Conservation (phyloP, 2,113 vertebrate species). For the Rhea americana region DNA sequence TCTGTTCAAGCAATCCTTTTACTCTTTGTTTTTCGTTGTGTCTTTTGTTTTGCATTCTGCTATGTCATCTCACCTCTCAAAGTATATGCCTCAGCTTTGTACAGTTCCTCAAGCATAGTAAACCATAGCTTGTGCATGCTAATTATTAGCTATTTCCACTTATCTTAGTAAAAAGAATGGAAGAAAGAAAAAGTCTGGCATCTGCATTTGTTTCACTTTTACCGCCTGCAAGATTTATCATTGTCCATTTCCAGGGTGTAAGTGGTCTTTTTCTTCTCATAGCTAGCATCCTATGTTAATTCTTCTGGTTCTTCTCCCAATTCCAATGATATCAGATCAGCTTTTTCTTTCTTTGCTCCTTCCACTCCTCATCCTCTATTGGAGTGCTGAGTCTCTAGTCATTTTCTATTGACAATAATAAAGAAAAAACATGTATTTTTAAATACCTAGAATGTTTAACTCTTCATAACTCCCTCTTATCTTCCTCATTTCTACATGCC, state of each 20-base stretch:
- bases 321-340: background rate
- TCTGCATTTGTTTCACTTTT: conserved; percentile 6
- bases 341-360: background rate
- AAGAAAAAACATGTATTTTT: background rate
- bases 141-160: conserved; percentile 28
- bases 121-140: background rate
- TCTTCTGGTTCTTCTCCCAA: background rate
- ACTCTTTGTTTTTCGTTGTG: background rate
- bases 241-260: background rate
- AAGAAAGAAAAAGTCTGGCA: conserved; percentile 6
- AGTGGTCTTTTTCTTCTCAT: background rate
- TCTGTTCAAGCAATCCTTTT: background rate
- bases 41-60: background rate
- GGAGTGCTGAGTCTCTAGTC: background rate
- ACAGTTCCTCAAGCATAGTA: background rate
- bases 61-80: background rate
- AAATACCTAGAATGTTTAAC: background rate
- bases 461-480: background rate
- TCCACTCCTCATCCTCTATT: background rate
- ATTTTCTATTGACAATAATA: background rate
- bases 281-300: background rate
- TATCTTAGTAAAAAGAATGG: background rate
- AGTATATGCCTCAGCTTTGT: background rate
- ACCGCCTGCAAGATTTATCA: background rate
- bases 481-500: conserved; percentile 15